phyloP scores from a whole-genome alignment of 2,888 invertebrate species.

The Pristionchus exspectatus region DNA sequence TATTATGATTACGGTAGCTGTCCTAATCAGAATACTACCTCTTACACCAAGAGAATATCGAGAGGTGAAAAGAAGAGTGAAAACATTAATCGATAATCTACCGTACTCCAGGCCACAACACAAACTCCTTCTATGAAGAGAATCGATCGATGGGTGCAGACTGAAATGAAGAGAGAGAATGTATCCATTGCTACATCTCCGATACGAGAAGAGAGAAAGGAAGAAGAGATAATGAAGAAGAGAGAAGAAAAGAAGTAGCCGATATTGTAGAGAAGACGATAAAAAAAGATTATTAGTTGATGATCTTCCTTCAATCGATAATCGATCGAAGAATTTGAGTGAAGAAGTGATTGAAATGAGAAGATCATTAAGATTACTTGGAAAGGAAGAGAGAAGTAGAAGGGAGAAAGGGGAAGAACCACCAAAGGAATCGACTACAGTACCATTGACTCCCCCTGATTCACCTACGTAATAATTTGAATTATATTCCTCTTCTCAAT shows the following conservation, averaged over 20 bases:
- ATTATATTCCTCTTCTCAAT: background rate
- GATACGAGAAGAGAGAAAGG: background rate
- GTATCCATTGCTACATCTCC: background rate
- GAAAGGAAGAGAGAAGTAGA: slow-evolving; percentile 1
- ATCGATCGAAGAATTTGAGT: background rate
- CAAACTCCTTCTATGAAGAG: slow-evolving; percentile 13
- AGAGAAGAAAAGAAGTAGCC: slow-evolving; percentile 18
- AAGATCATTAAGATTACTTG: slow-evolving; percentile 24
- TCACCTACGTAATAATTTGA: background rate
- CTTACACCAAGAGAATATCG: slow-evolving; percentile 34
- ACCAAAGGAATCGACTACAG: background rate
- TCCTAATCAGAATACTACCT: slow-evolving; percentile 34
- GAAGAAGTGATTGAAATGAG: slow-evolving; percentile 50
- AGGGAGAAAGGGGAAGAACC: slow-evolving; percentile 25
- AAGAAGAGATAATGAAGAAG: background rate
- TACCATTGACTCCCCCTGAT: background rate
- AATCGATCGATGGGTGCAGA: slow-evolving; percentile 33
- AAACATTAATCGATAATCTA: background rate
- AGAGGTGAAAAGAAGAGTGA: background rate
- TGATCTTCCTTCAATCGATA: slow-evolving; percentile 20
- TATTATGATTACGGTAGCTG: background rate
- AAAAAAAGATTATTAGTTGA: slow-evolving; percentile 2
- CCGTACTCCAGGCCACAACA: slow-evolving; percentile 6
- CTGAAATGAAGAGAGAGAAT: background rate
- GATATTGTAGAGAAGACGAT: slow-evolving; percentile 38